phyloP scores from a whole-genome alignment of 2,888 invertebrate genomes.

The Steromphala cineraria region DNA sequence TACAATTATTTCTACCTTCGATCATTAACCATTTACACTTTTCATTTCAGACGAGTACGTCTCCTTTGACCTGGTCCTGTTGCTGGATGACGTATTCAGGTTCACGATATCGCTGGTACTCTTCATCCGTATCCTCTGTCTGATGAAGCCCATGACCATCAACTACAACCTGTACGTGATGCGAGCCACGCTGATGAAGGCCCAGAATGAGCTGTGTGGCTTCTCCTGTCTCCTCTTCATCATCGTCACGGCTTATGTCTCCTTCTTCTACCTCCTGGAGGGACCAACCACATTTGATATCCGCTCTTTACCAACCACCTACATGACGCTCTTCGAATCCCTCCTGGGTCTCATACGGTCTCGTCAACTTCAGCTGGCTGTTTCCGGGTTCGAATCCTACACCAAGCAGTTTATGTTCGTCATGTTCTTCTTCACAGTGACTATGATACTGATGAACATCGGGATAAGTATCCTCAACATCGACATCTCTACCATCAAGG shows the following conservation, averaged over 20 bases:
- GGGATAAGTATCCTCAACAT: conserved; percentile 21
- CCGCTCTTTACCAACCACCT: neutral
- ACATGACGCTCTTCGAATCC: neutral
- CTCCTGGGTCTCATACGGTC: neutral
- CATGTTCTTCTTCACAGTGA: conserved; percentile 24
- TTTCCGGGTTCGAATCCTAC: neutral
- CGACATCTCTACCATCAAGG: neutral
- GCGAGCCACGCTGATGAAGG: conserved; percentile 26
- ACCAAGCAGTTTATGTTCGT: conserved; percentile 21
- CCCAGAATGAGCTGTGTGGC: conserved; percentile 15
- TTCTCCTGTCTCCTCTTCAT: conserved; percentile 26
- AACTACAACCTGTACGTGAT: conserved; percentile 40
- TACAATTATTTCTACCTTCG: too few relatives aligned
- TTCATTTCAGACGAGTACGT: conserved; percentile 33
- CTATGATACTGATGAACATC: conserved; percentile 30
- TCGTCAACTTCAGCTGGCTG: neutral
- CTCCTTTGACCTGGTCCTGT: conserved; percentile 32
- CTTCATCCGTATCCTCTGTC: conserved; percentile 29
- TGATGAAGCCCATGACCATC: conserved; percentile 36
- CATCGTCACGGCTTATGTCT: conserved; percentile 30
- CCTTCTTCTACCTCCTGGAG: conserved; percentile 24
- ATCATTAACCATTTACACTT: too few relatives aligned
- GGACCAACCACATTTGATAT: conserved; percentile 1
- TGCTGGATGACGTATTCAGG: conserved; percentile 30
- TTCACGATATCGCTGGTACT: conserved; percentile 22